Percentiles rank a stretch among this genome's conserved stretches.
phyloP scores from a whole-genome alignment of 1,140 invertebrate genomes.

The Polyergus mexicanus region DNA sequence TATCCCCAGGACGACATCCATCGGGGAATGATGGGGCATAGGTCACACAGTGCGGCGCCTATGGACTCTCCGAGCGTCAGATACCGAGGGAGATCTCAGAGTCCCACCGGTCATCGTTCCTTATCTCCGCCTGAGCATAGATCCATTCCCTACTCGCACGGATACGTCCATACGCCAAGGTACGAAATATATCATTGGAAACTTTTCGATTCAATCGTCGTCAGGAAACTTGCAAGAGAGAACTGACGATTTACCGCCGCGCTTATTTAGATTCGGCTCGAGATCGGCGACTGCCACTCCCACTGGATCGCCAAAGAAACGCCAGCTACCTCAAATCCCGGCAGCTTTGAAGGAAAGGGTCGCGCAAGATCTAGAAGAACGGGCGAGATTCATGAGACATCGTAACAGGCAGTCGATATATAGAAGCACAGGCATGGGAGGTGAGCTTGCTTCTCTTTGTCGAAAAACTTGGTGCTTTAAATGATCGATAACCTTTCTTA shows the following conservation, averaged over 20 bases:
- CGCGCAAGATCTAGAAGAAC: slow-evolving; percentile 94
- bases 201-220: not conserved
- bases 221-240: not conserved
- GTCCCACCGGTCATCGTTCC: slow-evolving; percentile 89
- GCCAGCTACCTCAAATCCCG: slow-evolving; percentile 97
- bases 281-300: slow-evolving; percentile 96
- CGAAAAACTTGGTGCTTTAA: not conserved
- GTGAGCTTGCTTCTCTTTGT: slow-evolving; percentile 72
- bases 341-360: slow-evolving; percentile 90
- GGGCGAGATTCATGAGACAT: slow-evolving; percentile 91
- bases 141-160: slow-evolving; percentile 87
- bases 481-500: not conserved
- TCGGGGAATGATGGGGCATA: slow-evolving; percentile 86
- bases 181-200: slow-evolving; percentile 64
- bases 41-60: slow-evolving; percentile 92
- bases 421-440: slow-evolving; percentile 89
- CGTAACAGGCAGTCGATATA: slow-evolving; percentile 90
- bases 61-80: slow-evolving; percentile 89
- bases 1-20: slow-evolving; percentile 85
- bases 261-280: slow-evolving; percentile 89
- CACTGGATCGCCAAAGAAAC: slow-evolving; percentile 97
- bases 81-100: slow-evolving; percentile 89
- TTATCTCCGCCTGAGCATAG: slow-evolving; percentile 92
- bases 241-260: not conserved
- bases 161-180: slow-evolving; percentile 82